These are phyloP conservation scores for Panagrolaimus sp. DNA, from an alignment of 1,140 invertebrate species.

Conservation along the genomic window DNA sequence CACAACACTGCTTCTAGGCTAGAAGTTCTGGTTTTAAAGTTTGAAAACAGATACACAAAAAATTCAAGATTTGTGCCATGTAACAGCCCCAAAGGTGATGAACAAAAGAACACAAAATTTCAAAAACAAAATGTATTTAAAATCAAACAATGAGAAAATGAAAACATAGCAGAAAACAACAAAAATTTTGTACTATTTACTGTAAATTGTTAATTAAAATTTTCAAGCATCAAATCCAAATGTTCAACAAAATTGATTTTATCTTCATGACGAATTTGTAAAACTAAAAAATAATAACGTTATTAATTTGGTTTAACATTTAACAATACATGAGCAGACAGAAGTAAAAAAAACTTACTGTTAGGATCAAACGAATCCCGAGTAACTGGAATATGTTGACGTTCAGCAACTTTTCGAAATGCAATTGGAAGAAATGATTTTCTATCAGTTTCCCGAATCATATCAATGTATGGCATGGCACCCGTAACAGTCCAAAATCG, in stretches of 20 bases:
- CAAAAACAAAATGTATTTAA: too few species aligned
- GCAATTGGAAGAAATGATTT: neutral
- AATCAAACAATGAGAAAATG: too few species aligned
- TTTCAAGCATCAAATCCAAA: neutral
- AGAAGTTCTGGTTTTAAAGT: too few species aligned
- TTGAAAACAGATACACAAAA: too few species aligned
- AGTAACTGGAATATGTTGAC: neutral
- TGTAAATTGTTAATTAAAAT: neutral
- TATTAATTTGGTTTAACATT: too few species aligned
- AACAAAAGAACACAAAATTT: too few species aligned
- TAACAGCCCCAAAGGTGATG: too few species aligned
- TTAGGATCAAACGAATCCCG: neutral
- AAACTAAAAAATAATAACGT: neutral
- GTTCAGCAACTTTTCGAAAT: neutral
- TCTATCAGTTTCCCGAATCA: neutral
- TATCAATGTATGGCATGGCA: conserved; percentile 2
- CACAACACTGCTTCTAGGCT: too few species aligned
- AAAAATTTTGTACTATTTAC: too few species aligned
- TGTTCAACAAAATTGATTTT: neutral
- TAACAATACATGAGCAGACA: neutral
- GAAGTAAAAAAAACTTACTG: neutral
- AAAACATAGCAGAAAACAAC: too few species aligned
- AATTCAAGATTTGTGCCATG: too few species aligned
- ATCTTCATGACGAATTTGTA: neutral
- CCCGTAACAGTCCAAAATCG: neutral